phyloP scores from a whole-genome alignment of 2,113 vertebrate genomes.

The Erpornis zantholeuca region DNA sequence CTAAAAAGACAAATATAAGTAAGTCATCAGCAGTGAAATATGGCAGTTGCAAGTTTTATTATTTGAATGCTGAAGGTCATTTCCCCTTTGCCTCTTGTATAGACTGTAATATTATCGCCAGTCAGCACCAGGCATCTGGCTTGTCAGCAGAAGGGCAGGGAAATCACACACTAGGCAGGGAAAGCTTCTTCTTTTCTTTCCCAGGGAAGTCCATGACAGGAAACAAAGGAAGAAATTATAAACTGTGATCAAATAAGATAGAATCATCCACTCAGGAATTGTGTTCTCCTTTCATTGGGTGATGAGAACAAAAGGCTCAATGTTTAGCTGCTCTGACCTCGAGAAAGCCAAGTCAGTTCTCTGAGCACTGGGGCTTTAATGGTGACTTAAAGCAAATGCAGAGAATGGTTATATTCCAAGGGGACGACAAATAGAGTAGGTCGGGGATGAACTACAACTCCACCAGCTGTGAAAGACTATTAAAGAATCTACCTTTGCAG shows the following conservation, averaged over 20 bases:
- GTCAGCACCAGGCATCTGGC: constrained; percentile 31
- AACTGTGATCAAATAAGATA: constrained; percentile 32
- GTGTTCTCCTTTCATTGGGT: neutral
- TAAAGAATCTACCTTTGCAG: neutral
- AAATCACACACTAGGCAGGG: constrained; percentile 49
- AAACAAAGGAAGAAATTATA: constrained; percentile 48
- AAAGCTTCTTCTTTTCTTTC: constrained; percentile 56
- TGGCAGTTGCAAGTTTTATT: neutral
- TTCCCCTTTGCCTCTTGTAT: constrained; percentile 32
- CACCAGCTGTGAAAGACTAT: neutral
- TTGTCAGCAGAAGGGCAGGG: constrained; percentile 55
- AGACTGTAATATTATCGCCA: constrained; percentile 6
- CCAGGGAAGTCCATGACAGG: constrained; percentile 48
- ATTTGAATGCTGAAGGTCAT: constrained; percentile 28
- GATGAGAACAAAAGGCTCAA: constrained; percentile 39
- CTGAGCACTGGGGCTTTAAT: neutral
- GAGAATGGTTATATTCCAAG: neutral
- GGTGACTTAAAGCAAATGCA: neutral
- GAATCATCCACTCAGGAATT: constrained; percentile 21
- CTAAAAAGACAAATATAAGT: neutral
- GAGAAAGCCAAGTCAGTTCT: neutral
- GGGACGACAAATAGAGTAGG: neutral
- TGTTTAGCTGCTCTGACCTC: neutral
- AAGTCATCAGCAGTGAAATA: neutral
- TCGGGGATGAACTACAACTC: neutral